Evolutionary conservation across 2,888 invertebrate species (phyloP), one percentile per base, ranked within the genome.

Genomic region (Mythimna impura): DNA sequence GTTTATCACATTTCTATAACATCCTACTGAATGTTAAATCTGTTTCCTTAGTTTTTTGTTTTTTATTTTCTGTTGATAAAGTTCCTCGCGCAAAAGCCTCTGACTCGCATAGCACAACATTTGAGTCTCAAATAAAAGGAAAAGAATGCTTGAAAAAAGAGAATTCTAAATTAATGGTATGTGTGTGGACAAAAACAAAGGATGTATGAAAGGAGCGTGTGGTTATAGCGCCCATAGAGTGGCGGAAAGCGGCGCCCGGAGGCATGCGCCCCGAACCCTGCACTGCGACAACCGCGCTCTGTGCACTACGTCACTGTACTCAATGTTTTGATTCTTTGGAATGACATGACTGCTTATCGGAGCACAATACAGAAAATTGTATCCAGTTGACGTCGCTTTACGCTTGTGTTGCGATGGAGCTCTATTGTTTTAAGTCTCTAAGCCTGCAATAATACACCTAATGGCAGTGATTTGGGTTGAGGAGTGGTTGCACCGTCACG

Each of bases 241-340:
- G 89, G 86, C 80, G 67, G 55, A 77, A 81, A 65, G 71, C 69
- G 78, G 64, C 81, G 83, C 84, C 87, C 81, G 71, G 82, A 89
- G 92, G 89, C 91, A 88, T 90, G 92, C 91, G 91, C 91, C 89
- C 87, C 91, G 89, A 91, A 91, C 89, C 86, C 94, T 93, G 94
- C 94, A 94, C 90, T 94, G 94, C 93, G 94, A 89, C 92, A 93
- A 86, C 88, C 89, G 76, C 71, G 83, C 82, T 72, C 73, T 74
- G 62, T 71, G 65, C 63, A 77, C 73, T 65, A 78, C 64, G 54
- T 71, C 70, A 78, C 62, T 58, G n/a, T 50, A 71, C 58, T 74
- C 58, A 57, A 72, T 63, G 62, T 70, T 68, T 55, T 60, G 60
- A 65, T 71, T 54, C 2, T 76, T 73, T 66, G 30, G 10, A 10